Base-by-base conservation (phyloP, 2,888 invertebrate genomes). In the Nowickia ferox region DNA sequence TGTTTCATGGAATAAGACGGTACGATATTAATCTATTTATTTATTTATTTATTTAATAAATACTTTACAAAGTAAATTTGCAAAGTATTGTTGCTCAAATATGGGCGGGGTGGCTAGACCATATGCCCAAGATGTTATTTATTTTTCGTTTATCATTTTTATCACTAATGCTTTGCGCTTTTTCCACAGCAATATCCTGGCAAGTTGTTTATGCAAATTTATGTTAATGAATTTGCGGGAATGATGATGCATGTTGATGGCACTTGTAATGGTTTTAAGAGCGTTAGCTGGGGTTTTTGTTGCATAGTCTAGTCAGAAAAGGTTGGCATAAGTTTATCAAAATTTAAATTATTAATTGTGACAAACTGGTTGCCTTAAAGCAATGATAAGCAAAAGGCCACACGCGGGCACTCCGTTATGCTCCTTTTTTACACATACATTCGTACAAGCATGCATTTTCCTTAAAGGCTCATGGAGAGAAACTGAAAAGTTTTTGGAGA, bases 221-320 rank as follows among this genome's bases (percentile, higher is more conserved):
- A 85, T 81, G 84, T 77, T 81, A 85, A 85, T 81, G 81, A 77
- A 80, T 66, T 85, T 68, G 19, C 8, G 38, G 11, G 22, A 55
- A 57, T 65, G 38, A 63, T 75, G 68, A 59, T 44, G 19, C n/a
- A 53, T 55, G 53, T 46, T 55, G 69, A 68, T n/a, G 61, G 22
- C 38, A 38, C 38, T 19, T 9, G 11, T 59, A 46, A 9, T 19
- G 19, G 51, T 11, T 15, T 0, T 51, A 48, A 55, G 65, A 19
- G 42, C 38, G 59, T 9, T 38, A 44, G 13, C 19, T 13, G 17
- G 40, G 19, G 8, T 65, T 55, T 46, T 74, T 30, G n/a, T 42
- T 42, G 42, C 9, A 46, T 9, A 53, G 17, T 40, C n/a, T 51
- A 71, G 38, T 61, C 10, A 69, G n/a, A 19, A 48, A 59, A 51